Base-by-base conservation (phyloP, 2,113 vertebrate genomes). In the Thryonomys swinderianus region DNA sequence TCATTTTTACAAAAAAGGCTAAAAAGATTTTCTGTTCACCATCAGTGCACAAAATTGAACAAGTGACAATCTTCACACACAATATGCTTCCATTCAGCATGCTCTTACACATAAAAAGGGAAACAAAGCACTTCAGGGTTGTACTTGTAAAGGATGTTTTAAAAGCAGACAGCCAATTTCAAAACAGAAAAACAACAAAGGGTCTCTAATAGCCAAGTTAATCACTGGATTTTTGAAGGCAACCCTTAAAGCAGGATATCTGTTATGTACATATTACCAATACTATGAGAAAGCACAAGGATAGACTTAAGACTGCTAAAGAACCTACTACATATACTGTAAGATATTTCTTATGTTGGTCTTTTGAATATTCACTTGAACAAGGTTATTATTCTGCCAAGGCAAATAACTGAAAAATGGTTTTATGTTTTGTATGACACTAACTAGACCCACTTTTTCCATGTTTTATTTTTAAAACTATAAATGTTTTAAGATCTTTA, bases 41-140 rank as follows among this genome's bases (percentile, higher is more conserved):
- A 94, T 90, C 91, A 91, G 79, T 88, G 84, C 59, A 93, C 95
- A 91, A 91, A 94, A 94, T n/a, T 94, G 93, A 95, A 96, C 84
- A 96, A 96, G 27, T 84, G 84, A 93, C 84, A 90, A 91, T 88
- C 76, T 94, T 96, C 94, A 94, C 48, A 97, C 18, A 92, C 91
- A 97, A 96, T 93, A 95, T 87, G 96, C 80, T 95, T 95, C 91
- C 96, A 96, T 23, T 57, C 69, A 96, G 84, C 64, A 91, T 91
- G 40, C 62, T 74, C 88, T 91, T 79, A 66, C 64, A 79, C 74
- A 86, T 78, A 64, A 82, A 96, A 82, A 93, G 51, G 45, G 91
- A 95, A 96, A 96, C 61, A 95, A 96, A 96, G 93, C 73, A 96
- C 67, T 91, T 91, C 48, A 85, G 76, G 55, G 69, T 20, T 92